Evolutionary conservation across 30 jellyfish, hydroid and myxozoan species (phyloP).

Genomic region (Aurelia coerulea): DNA sequence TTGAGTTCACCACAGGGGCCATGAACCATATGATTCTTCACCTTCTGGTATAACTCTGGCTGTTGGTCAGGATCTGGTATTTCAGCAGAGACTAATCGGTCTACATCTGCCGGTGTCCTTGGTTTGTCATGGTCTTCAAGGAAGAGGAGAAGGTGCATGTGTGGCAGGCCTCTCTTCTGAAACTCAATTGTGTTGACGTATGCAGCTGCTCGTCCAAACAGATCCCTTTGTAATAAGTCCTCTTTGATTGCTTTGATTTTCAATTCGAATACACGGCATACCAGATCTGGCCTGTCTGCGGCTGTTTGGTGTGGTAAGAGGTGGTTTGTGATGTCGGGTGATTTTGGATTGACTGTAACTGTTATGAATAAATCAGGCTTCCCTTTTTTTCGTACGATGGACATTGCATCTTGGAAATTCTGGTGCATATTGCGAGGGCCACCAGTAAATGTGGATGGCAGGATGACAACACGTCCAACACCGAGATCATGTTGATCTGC

Average conservation of each 20-base stretch:
- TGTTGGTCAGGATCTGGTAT: no score
- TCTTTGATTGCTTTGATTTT: constrained; percentile 23
- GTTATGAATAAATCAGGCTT: not conserved
- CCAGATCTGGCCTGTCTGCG: constrained; percentile 43
- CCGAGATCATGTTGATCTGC: not conserved
- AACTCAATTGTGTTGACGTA: no score
- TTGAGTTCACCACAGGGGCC: no score
- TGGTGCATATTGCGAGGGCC: constrained; percentile 39
- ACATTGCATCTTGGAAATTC: constrained; percentile 62
- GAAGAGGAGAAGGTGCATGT: no score
- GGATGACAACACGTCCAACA: constrained; percentile 57
- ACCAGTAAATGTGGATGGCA: constrained; percentile 36
- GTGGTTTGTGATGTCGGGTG: constrained; percentile 2
- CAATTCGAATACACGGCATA: constrained; percentile 26
- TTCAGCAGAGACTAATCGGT: no score
- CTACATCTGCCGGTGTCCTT: no score
- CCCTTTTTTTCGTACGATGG: not conserved
- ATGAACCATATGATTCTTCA: no score
- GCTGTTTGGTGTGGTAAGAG: not conserved
- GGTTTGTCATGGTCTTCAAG: no score
- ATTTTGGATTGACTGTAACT: not conserved
- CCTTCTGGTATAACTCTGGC: no score
- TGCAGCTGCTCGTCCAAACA: no score
- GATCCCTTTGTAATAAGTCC: no score
- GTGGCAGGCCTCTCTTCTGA: no score